Conservation (phyloP, 1,140 invertebrate genomes). For the Aphis gossypii region DNA sequence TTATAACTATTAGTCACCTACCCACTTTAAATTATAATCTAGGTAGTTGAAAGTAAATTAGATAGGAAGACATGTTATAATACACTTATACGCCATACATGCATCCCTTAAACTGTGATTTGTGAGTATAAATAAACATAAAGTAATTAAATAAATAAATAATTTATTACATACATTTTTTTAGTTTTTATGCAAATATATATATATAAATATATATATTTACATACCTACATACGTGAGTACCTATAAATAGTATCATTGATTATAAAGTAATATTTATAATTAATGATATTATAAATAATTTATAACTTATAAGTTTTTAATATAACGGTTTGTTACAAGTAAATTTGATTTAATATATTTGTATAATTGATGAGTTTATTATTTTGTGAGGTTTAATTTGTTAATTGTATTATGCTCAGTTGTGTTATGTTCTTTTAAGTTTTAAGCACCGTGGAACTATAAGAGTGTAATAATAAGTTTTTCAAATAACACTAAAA, state of each 20-base stretch:
- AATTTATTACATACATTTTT: no score
- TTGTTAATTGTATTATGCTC: not conserved
- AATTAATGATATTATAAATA: not conserved
- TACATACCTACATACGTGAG: not conserved
- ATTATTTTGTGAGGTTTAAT: not conserved
- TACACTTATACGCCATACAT: not conserved
- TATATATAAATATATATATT: no score
- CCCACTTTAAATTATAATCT: not conserved
- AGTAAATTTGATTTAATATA: not conserved
- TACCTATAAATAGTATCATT: no score
- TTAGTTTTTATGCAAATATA: no score
- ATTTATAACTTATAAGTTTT: not conserved
- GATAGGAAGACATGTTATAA: not conserved
- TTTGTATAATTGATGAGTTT: not conserved
- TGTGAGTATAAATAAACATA: not conserved
- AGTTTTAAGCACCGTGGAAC: not conserved
- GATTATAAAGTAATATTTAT: no score
- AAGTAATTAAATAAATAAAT: no score
- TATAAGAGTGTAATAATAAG: constrained; percentile 13
- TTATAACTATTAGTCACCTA: not conserved
- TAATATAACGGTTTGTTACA: not conserved
- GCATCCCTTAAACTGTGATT: not conserved
- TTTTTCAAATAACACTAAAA: not conserved
- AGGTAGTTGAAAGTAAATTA: not conserved
- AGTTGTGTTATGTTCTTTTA: not conserved